Evolutionary conservation across 1,140 invertebrate species (phyloP), one percentile per base, ranked within the genome.

Genomic region (Centruroides sculpturatus): DNA sequence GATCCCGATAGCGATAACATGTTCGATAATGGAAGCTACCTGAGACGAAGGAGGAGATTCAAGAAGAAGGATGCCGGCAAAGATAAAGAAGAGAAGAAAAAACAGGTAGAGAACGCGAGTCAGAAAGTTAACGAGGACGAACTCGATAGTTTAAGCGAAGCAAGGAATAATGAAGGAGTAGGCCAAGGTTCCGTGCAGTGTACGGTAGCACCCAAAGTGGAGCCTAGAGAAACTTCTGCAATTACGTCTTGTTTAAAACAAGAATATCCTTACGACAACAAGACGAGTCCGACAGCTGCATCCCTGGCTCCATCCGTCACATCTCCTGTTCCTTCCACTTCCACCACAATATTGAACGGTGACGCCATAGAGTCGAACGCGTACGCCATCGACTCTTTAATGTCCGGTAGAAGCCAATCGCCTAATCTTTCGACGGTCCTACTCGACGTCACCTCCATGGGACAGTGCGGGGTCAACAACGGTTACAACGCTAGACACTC

Each of bases 1-100:
- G 92, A 98, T 71, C 94, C 93, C 0, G 92, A 96, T 70, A 91
- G 84, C 51, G 90, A 94, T 71, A 96, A 96, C 73, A 98, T 98
- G 94, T 98, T 98, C 74, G 93, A 98, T 70, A 94, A 97, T 69
- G 94, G 94, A 0, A 93, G 89, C 8, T 97, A 93, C 71, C 76
- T 96, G 61, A 78, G 92, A n/a, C 80, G 92, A 7, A 77, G 89
- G 46, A 79, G 92, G 62, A 82, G 92, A 5, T 98, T 98, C 75
- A 98, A 98, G 78, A 95, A 96, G 77, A 95, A 95, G 71, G 91
- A 95, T 71, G 88, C 85, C 0, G 68, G 89, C 34, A 83, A 85
- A 64, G 88, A 92, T 68, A 91, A 92, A 68, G 87, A 53, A 61
- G 35, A 62, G 47, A 49, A 46, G 12, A 13, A 49, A 36, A 23